Evolutionary conservation across 2,113 vertebrate genomes (phyloP), one percentile per base, ranked within the genome.

Genomic region (Damaliscus lunatus): DNA sequence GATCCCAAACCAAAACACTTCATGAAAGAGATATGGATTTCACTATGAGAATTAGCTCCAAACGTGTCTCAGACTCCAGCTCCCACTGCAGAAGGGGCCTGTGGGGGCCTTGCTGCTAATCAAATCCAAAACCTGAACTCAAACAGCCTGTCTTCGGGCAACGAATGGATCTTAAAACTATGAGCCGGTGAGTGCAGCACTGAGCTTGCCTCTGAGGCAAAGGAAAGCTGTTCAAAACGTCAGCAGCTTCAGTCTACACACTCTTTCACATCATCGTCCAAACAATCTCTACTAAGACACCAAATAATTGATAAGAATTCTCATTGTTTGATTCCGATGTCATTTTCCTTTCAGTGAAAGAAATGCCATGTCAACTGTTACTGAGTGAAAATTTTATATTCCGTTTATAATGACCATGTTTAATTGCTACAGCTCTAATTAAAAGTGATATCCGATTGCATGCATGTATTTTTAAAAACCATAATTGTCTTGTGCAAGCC

Each of bases 401-500:
- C 95, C 97, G 78, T 98, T 97, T 98, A 97, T 98, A 99, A 99
- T 99, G 98, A 98, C 98, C 98, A 96, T 82, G 59, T 98, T 99
- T 98, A 98, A 99, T 99, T 98, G 98, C 97, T 95, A 95, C 97
- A 96, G 98, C 98, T 98, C 98, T 98, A 98, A 96, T 98, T 95
- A 98, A 99, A 99, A 97, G 97, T 93, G 52, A 98, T 97, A 98
- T 98, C 98, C 98, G 97, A 99, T 98, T 98, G 97, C 97, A 94
- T 97, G 97, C 97, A 95, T 98, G 98, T 90, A 97, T 95, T 98
- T 96, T 98, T 97, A 98, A 98, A 99, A 99, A 98, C 89, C 98
- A 3, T 99, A 99, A 99, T 99, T 99, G 98, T 99, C 98, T 98
- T 98, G 94, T 98, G 98, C 97, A 98, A 98, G 98, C 98, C 98